These are phyloP conservation scores for Sanderia malayensis DNA, from an alignment of 30 jellyfish, hydroid and myxozoan species.

Conservation along the genomic window DNA sequence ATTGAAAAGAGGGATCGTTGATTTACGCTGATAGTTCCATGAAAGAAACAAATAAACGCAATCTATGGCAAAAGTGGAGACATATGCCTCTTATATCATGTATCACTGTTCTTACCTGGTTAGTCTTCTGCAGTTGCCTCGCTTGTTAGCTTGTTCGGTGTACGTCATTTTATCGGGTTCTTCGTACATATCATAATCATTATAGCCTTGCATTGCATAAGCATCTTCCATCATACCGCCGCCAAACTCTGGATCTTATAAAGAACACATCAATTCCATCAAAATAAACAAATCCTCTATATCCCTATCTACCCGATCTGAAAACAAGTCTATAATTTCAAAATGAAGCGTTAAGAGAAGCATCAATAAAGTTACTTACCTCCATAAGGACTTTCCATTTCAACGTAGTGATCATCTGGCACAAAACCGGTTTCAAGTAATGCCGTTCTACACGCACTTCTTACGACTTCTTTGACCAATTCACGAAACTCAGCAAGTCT, in stretches of 20 bases:
- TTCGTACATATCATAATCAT: slow-evolving; percentile 90
- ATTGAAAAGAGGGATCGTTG: too few species aligned
- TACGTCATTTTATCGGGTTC: slow-evolving; percentile 98
- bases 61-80: too few species aligned
- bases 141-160: slow-evolving; percentile 93
- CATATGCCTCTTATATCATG: too few species aligned
- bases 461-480: slow-evolving; percentile 94
- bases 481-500: slow-evolving; percentile 88
- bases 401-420: slow-evolving; percentile 87
- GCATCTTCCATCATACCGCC: slow-evolving; percentile 33
- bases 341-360: neutral
- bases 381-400: slow-evolving; percentile 53
- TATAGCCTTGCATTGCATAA: slow-evolving; percentile 61
- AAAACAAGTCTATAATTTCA: neutral
- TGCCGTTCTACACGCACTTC: slow-evolving; percentile 98
- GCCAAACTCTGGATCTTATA: too few species aligned
- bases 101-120: slow-evolving; percentile 77
- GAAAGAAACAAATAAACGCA: too few species aligned
- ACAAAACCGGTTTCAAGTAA: slow-evolving; percentile 91
- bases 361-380: slow-evolving; percentile 25
- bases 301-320: too few species aligned
- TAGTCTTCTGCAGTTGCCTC: slow-evolving; percentile 86
- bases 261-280: too few species aligned
- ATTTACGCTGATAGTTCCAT: too few species aligned
- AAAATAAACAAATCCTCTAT: too few species aligned